Conservation (phyloP, 2,888 invertebrate species). For the Lithodes maja region DNA sequence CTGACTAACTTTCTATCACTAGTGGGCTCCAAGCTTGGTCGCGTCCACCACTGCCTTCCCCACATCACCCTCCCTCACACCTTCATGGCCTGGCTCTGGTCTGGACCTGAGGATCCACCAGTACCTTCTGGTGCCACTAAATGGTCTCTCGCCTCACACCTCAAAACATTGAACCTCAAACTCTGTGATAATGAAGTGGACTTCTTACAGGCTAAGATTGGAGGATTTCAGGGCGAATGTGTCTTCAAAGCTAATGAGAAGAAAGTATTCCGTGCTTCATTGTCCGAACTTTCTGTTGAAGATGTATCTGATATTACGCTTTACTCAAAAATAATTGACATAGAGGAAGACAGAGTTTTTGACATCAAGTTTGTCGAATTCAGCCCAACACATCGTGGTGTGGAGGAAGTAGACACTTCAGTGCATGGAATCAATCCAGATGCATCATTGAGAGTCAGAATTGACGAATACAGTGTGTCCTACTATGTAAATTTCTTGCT, state of each 20-base stretch:
- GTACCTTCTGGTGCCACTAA: slow-evolving; percentile 83
- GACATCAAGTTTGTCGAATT: slow-evolving; percentile 86
- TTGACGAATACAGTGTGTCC: slow-evolving; percentile 84
- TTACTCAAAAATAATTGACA: slow-evolving; percentile 78
- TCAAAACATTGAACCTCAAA: slow-evolving; percentile 61
- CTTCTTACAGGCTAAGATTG: slow-evolving; percentile 76
- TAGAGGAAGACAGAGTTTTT: slow-evolving; percentile 84
- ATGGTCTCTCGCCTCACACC: slow-evolving; percentile 63
- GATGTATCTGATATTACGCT: slow-evolving; percentile 84
- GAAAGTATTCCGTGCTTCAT: slow-evolving; percentile 83
- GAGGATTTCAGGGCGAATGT: slow-evolving; percentile 82
- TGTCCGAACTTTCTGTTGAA: slow-evolving; percentile 82
- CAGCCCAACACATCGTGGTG: slow-evolving; percentile 78
- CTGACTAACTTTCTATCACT: slow-evolving; percentile 80
- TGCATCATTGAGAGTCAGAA: slow-evolving; percentile 82
- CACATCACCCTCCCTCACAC: slow-evolving; percentile 71
- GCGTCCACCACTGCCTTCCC: slow-evolving; percentile 50
- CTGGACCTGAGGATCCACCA: slow-evolving; percentile 79
- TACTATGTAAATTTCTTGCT: slow-evolving; percentile 77
- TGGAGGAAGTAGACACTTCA: slow-evolving; percentile 76
- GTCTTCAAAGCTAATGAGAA: slow-evolving; percentile 84
- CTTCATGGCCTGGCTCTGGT: slow-evolving; percentile 55
- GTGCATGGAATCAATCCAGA: slow-evolving; percentile 79
- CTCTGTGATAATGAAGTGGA: slow-evolving; percentile 70
- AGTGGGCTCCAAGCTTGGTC: slow-evolving; percentile 54